These are phyloP conservation scores for Arremon brunneinucha DNA, from an alignment of 2,797 vertebrate genomes.

Conservation along the genomic window DNA sequence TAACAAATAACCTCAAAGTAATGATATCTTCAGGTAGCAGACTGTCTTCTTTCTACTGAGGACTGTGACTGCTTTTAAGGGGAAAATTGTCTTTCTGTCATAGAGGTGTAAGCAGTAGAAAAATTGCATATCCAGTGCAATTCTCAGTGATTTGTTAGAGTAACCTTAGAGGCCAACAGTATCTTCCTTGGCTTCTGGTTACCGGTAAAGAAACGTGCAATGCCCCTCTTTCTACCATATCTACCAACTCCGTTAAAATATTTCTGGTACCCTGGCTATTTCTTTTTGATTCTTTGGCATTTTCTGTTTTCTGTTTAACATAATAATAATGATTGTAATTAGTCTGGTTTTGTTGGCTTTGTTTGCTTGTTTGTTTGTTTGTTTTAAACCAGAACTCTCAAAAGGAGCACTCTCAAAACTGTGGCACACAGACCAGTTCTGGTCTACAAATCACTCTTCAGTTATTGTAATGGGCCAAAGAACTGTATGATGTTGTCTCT, in stretches of 20 bases:
- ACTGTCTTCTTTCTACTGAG: neutral
- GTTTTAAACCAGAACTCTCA: neutral
- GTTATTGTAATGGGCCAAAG: neutral
- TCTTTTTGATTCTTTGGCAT: neutral
- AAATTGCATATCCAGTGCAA: neutral
- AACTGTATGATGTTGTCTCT: neutral
- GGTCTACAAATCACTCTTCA: neutral
- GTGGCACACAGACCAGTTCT: neutral
- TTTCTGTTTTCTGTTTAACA: neutral
- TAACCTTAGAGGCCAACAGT: neutral
- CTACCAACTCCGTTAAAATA: neutral
- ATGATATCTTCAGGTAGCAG: neutral
- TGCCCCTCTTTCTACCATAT: neutral
- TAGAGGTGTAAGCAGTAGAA: neutral
- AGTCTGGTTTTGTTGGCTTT: neutral
- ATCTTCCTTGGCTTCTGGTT: neutral
- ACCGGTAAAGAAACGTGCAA: neutral
- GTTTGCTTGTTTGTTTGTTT: rapidly evolving
- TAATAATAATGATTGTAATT: neutral
- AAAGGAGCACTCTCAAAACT: neutral
- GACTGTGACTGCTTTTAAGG: neutral
- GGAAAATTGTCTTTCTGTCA: neutral
- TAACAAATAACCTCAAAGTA: neutral
- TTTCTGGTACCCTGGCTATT: neutral
- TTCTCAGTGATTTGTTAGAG: neutral